These are phyloP conservation scores for Calidris pugnax DNA, from an alignment of 2,113 vertebrate species.

Conservation along the genomic window DNA sequence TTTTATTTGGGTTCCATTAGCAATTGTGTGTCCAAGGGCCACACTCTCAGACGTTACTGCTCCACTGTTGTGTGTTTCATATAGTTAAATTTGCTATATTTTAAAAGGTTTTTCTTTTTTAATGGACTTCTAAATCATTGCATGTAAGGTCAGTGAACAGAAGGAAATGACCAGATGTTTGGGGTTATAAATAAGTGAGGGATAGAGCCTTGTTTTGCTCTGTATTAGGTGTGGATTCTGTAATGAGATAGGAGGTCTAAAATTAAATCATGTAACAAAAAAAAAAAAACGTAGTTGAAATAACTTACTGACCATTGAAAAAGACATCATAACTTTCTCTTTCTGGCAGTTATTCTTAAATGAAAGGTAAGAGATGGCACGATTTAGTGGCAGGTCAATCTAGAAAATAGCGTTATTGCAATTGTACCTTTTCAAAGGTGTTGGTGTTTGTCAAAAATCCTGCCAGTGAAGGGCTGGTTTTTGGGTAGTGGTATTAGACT, in stretches of 20 bases:
- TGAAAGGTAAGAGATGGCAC: not conserved
- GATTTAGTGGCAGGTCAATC: not conserved
- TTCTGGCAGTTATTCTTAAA: not conserved
- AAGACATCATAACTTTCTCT: not conserved
- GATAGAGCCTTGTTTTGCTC: not conserved
- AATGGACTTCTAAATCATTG: not conserved
- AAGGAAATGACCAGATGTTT: not conserved
- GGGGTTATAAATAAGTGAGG: not conserved
- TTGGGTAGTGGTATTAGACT: not conserved
- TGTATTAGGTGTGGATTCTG: not conserved
- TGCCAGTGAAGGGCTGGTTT: not conserved
- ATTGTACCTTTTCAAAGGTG: not conserved
- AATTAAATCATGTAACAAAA: not conserved
- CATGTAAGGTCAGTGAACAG: not conserved
- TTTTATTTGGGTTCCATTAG: not conserved
- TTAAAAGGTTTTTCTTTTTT: not conserved
- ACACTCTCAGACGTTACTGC: fast-evolving
- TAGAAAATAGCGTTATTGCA: not conserved
- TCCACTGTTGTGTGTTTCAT: not conserved
- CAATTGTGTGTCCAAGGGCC: not conserved
- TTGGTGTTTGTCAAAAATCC: not conserved
- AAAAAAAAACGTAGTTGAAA: not conserved
- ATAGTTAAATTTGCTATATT: not conserved
- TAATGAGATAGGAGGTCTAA: not conserved
- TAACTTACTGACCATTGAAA: not conserved